Evolutionary conservation across 2,888 invertebrate genomes (phyloP).

Genomic region (Perizoma flavofasciatum): DNA sequence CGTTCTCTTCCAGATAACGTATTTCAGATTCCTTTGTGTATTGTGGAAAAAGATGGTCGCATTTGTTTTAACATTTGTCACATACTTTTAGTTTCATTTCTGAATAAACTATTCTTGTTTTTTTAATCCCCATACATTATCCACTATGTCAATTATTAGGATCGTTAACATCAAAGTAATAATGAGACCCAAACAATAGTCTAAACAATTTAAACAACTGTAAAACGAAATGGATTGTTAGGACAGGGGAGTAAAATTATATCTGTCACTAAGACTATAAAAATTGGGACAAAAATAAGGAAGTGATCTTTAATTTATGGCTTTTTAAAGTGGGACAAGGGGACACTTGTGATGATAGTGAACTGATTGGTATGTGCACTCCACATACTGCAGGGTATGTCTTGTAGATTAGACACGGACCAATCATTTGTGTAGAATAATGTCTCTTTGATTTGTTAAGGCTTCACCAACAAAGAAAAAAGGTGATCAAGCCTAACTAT

Average conservation of each 20-base stretch:
- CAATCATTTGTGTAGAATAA: too few relatives aligned
- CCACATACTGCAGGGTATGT: too few relatives aligned
- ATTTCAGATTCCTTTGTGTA: too few relatives aligned
- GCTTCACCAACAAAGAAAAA: too few relatives aligned
- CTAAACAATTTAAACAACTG: slow-evolving; percentile 45
- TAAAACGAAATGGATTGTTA: slow-evolving; percentile 49
- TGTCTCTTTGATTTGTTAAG: too few relatives aligned
- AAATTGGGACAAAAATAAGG: slow-evolving; percentile 37
- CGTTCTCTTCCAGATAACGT: too few relatives aligned
- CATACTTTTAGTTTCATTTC: too few relatives aligned
- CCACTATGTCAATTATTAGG: slow-evolving; percentile 47
- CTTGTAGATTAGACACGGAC: too few relatives aligned
- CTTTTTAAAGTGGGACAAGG: slow-evolving; percentile 18
- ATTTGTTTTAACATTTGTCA: too few relatives aligned
- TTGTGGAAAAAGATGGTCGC: too few relatives aligned
- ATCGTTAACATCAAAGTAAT: slow-evolving; percentile 46
- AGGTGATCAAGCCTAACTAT: too few relatives aligned
- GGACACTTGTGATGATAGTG: slow-evolving; percentile 4
- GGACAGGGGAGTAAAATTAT: slow-evolving; percentile 45
- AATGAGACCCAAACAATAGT: slow-evolving; percentile 51
- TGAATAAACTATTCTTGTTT: neutral
- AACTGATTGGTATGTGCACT: neutral
- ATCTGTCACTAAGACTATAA: slow-evolving; percentile 52
- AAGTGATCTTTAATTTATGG: slow-evolving; percentile 40
- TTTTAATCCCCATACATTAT: slow-evolving; percentile 11